Base-by-base conservation (phyloP, 2,888 invertebrate species). In the Acanthoscelides obtectus region DNA sequence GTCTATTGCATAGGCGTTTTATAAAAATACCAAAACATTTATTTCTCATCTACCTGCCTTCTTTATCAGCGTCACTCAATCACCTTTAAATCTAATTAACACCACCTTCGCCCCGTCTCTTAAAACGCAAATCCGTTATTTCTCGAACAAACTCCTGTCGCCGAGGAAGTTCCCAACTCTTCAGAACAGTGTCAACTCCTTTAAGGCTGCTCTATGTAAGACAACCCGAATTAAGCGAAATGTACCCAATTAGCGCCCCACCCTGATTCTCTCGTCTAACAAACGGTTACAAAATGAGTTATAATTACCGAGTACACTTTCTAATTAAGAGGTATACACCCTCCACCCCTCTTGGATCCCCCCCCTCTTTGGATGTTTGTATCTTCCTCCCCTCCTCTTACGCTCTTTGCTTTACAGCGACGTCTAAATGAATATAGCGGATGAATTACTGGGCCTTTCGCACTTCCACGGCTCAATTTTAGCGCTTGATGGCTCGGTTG, bases 241-340 rank as follows among this genome's bases (percentile, higher is more conserved):
- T 71, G 72, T 67, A 73, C 69, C 70, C 71, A 70, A 72, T 74
- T 71, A 70, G 72, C 72, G 69, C 72, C 63, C 70, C 68, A 70
- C 45, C 63, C 70, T 27, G 22, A 66, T 69, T 72, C 73, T 75
- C n/a, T n/a, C n/a, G 75, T 74, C 72, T 75, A 75, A 78, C 79
- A 81, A 79, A 80, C 76, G 78, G 79, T 77, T 78, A 78, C 78
- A 78, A 75, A 80, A 81, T 81, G 80, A 81, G 80, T 81, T 80
- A 80, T 81, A 81, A 81, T 81, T 81, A 81, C 77, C 77, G 45
- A 76, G 77, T 73, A 79, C 81, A 81, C 80, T 79, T 80, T 78
- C 80, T 82, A 81, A 82, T 82, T 81, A 81, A 76, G 77, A 77
- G 79, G 75, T 78, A 75, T 75, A 74, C 76, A 71, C 71, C 69